Base-by-base conservation (phyloP, 2,797 vertebrate genomes). In the Cyprinodon diabolis region DNA sequence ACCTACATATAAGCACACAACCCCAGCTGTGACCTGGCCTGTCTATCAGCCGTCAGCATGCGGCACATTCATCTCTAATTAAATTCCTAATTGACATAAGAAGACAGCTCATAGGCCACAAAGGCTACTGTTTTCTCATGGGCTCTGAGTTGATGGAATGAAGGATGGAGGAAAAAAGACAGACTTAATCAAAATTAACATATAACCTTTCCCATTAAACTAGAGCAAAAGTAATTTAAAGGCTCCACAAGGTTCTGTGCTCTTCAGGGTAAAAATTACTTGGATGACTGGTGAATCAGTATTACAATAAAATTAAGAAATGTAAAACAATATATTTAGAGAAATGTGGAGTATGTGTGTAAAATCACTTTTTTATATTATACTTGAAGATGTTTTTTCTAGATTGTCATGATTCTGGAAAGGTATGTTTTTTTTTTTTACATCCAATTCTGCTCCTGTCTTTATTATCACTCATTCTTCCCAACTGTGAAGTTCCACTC, bases 1-100 rank as follows among this genome's bases (percentile, higher is more conserved):
- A 85, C 72, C 57, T 79, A 45, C 13, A 79, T 88, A 88, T 77
- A 82, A 82, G 73, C 52, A 47, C 43, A 76, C 66, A 45, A 75
- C 75, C 82, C 81, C 52, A 52, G 6, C 47, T 55, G 58, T 69
- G 73, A 14, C 56, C 60, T 62, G 43, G 69, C 69, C 71, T 72
- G 52, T 84, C 77, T 49, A 65, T 89, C 80, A 78, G 74, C 40
- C 74, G 79, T 75, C 68, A 74, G 48, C 67, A 69, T 66, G 65
- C 37, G 71, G 77, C 82, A 79, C 76, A 37, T 66, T 80, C 63
- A 2, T 21, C 40, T 54, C 49, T 54, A 35, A 52, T 68, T 37
- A 19, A 72, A 54, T 73, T 58, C 60, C 72, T 69, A 78, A 76
- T 55, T 66, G 72, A 75, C 75, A 78, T 74, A 23, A 67, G 71